Base-by-base conservation (phyloP, 2,113 vertebrate genomes). In the Telmatochromis sp. region DNA sequence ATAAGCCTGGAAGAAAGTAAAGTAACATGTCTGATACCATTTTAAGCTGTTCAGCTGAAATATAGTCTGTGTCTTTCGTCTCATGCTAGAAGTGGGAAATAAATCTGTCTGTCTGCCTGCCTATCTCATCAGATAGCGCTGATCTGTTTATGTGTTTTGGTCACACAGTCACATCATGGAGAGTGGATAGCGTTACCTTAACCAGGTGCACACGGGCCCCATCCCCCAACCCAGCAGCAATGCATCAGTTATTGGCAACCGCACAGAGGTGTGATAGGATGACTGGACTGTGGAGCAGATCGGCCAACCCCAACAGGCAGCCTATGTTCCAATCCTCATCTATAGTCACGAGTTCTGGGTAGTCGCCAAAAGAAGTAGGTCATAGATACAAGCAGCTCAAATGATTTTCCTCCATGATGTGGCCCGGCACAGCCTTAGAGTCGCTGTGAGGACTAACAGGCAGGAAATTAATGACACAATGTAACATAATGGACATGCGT, bases 1-100 rank as follows among this genome's bases (percentile, higher is more conserved):
- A 17, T 47, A 45, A 73, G 40, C 13, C 40, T 28, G 40, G 42
- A 2, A 73, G 8, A 45, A 0, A 73, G 28, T 63, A 4, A 63
- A 70, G 40, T 45, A 42, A 70, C 13, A 28, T 19, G 4, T 12
- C 6, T 49, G 23, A 31, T 31, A 31, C 6, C 3, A 19, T 31
- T 75, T 75, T 37, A 21, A 78, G 23, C 23, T 49, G 42, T 75
- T 75, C 70, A 75, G 42, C 23, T 75, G 4, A 75, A 26, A 75
- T 5, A 49, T 0, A 7, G 42, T 75, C 14, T 28, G 14, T 17
- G 9, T 19, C 26, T 75, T 49, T 19, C 4, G 0, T 28, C 45
- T 12, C 42, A 12, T 28, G 0, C 1, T 75, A 17, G 42, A 49
- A 49, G 23, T 75, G 15, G 23, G 23, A 75, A 75, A 75, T 75